phyloP scores from a whole-genome alignment of 2,888 invertebrate species.

The Pterobdella sp. region DNA sequence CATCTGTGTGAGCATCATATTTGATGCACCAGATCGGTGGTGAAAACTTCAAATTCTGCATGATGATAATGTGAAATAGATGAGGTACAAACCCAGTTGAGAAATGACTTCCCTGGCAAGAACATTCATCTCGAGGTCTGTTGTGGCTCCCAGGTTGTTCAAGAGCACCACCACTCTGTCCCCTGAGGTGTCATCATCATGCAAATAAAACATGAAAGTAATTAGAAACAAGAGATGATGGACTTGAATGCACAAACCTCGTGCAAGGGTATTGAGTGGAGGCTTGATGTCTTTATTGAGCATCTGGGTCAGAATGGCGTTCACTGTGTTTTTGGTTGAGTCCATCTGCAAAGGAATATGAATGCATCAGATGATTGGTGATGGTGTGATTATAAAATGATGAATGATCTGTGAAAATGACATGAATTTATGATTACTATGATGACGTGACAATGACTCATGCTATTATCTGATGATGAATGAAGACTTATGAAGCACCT shows the following conservation, averaged over 20 bases:
- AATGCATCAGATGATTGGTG: too few species aligned
- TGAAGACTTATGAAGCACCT: too few species aligned
- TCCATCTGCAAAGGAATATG: background rate
- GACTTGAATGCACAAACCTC: background rate
- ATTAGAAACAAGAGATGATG: too few species aligned
- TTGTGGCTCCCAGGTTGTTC: conserved; percentile 71
- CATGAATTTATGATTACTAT: background rate
- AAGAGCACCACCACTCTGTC: conserved; percentile 61
- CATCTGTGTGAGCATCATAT: conserved; percentile 13
- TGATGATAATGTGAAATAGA: background rate
- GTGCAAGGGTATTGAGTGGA: background rate
- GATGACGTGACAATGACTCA: too few species aligned
- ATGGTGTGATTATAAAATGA: too few species aligned
- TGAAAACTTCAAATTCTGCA: background rate
- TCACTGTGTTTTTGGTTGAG: background rate
- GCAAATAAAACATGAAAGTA: too few species aligned
- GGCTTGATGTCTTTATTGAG: conserved; percentile 7
- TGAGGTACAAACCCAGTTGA: conserved; percentile 57
- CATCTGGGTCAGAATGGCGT: conserved; percentile 6
- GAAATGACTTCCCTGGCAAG: conserved; percentile 61
- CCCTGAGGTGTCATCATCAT: conserved; percentile 41
- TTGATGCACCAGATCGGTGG: background rate
- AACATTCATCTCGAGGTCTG: conserved; percentile 68
- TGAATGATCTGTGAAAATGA: background rate
- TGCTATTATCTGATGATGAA: too few species aligned